Percentiles rank a stretch among this genome's conserved stretches.
phyloP scores from a whole-genome alignment of 1,140 invertebrate genomes.

The Phymorhynchus buccinoides region DNA sequence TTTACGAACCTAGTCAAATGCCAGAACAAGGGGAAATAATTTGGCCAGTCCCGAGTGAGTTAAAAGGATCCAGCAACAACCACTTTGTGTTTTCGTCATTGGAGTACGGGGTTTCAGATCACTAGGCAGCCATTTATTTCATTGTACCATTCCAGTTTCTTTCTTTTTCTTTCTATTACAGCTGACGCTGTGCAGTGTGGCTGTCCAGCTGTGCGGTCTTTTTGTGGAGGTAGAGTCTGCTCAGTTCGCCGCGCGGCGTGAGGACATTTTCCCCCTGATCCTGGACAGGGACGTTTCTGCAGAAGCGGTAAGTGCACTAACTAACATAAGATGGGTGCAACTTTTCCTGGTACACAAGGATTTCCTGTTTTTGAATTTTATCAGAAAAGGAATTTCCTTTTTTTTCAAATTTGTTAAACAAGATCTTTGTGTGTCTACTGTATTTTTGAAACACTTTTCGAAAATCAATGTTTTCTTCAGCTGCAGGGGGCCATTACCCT shows the following conservation, averaged over 20 bases:
- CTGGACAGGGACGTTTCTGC: conserved; percentile 1
- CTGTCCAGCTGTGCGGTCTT: conserved; percentile 79
- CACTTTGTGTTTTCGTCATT: background rate
- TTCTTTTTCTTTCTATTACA: background rate
- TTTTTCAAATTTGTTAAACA: too few species aligned
- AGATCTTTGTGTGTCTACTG: too few species aligned
- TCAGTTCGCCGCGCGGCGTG: conserved; percentile 78
- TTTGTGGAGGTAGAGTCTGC: conserved; percentile 83
- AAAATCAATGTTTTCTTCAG: too few species aligned
- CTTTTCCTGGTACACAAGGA: too few species aligned
- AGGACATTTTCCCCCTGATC: conserved; percentile 77
- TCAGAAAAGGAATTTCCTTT: too few species aligned
- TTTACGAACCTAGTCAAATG: too few species aligned
- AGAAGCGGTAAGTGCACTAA: background rate
- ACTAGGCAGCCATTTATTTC: background rate
- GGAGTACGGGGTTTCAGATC: background rate
- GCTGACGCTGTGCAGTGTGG: conserved; percentile 55
- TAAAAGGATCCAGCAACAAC: background rate
- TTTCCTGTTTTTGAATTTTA: too few species aligned
- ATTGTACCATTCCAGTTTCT: background rate
- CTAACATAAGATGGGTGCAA: too few species aligned
- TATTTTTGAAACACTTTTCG: too few species aligned
- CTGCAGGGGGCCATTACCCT: too few species aligned
- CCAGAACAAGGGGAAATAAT: too few species aligned
- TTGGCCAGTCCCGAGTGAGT: too few species aligned